Evolutionary conservation across 2,113 vertebrate genomes (phyloP), one percentile per base, ranked within the genome.

Genomic region (Crotophaga sulcirostris): DNA sequence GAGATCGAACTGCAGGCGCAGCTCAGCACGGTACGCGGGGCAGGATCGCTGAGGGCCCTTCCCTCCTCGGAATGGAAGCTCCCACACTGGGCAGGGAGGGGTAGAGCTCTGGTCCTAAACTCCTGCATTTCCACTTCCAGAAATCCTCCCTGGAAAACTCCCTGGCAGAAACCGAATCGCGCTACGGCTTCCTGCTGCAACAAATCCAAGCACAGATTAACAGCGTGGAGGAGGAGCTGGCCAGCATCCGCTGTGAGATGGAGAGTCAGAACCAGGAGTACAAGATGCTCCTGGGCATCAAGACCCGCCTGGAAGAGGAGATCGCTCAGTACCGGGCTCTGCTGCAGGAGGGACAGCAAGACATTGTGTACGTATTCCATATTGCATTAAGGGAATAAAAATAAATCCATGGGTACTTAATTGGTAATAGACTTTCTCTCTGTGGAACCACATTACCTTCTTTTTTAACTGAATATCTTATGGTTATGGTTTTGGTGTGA

Each of bases 271-370:
- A 59, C 87, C 97, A 98, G 2, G 98, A 98, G 40, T 99, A 99
- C 97, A 55, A 96, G 42, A 85, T 98, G 70, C 96, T 99, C 78
- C 97, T 99, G 33, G 98, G 99, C n/a, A 97, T 99, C 94, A 99
- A 99, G 97, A 98, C 97, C 0, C 84, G 97, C 2, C 98, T 99
- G 96, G 99, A 99, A 81, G 97, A 98, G 98, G 99, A 99, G 97
- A 99, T 99, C 1, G 97, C 98, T 54, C 98, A 99, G 85, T 99
- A 99, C 98, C 98, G 97, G 87, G 97, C 96, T 9, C 98, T 99
- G 94, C 93, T 99, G 98, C 98, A 99, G 58, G 95, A 95, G 42
- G 94, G 96, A 5, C 81, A 92, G 66, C 82, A 96, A 13, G 82
- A 96, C 42, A 45, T 96, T 7, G 70, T 9, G 96, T 96, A 93